Conservation (phyloP, 2,888 invertebrate genomes). For the Drosophila helvetica region DNA sequence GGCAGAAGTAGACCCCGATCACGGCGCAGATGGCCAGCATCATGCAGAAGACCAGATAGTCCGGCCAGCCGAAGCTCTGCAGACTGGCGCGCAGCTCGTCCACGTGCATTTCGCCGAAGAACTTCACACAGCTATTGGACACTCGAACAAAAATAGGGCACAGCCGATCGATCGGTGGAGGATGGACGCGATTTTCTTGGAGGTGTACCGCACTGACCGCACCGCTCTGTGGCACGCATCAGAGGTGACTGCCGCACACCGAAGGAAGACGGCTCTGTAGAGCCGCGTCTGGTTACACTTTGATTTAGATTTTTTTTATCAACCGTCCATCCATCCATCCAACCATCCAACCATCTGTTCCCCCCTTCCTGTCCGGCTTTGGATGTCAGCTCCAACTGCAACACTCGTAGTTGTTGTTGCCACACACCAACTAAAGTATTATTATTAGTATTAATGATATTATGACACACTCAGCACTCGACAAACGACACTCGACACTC, state of each 20-base stretch:
- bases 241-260: slow-evolving; percentile 52
- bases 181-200: background rate
- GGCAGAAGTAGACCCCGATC: slow-evolving; percentile 93
- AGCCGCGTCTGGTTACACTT: slow-evolving; percentile 16
- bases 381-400: slow-evolving; percentile 22
- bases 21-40: slow-evolving; percentile 91
- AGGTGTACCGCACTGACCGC: slow-evolving; percentile 20
- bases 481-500: slow-evolving; percentile 16
- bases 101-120: slow-evolving; percentile 72
- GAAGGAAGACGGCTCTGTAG: background rate
- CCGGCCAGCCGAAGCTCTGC: slow-evolving; percentile 89
- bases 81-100: slow-evolving; percentile 84
- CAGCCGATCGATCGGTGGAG: background rate
- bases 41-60: slow-evolving; percentile 90
- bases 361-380: background rate
- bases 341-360: no score
- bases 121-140: background rate
- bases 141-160: background rate
- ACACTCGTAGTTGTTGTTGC: slow-evolving; percentile 40
- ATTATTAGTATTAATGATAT: slow-evolving; percentile 66
- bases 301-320: slow-evolving; percentile 45
- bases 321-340: background rate
- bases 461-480: slow-evolving; percentile 46
- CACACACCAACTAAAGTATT: slow-evolving; percentile 38
- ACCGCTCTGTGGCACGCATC: slow-evolving; percentile 68